Conservation (phyloP, 2,113 vertebrate genomes). For the Chrysemys picta region DNA sequence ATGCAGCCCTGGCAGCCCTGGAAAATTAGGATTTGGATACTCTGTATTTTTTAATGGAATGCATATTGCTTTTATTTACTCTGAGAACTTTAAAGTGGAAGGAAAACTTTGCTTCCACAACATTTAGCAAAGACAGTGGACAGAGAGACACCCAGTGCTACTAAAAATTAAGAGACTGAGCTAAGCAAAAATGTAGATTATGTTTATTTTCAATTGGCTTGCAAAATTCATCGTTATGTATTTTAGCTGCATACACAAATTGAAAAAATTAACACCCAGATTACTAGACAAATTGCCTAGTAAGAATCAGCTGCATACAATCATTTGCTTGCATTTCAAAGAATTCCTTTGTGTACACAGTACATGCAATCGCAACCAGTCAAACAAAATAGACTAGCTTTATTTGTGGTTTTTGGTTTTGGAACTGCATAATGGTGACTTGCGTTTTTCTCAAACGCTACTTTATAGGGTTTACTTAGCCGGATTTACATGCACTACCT, state of each 20-base stretch:
- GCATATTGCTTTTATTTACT: conserved; percentile 47
- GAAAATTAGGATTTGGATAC: conserved; percentile 59
- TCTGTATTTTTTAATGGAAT: conserved; percentile 23
- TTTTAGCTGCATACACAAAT: conserved; percentile 12
- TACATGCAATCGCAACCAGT: conserved; percentile 68
- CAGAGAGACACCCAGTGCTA: neutral
- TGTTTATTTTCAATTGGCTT: neutral
- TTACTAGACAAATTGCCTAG: conserved; percentile 60
- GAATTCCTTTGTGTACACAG: conserved; percentile 60
- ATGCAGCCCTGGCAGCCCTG: conserved; percentile 55
- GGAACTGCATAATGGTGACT: conserved; percentile 61
- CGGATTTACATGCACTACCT: conserved; percentile 64
- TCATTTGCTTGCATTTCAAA: conserved; percentile 65
- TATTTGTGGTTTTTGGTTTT: conserved; percentile 66
- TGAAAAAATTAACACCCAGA: conserved; percentile 53
- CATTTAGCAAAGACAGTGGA: neutral
- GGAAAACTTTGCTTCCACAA: neutral
- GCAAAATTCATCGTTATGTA: neutral
- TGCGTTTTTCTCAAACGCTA: conserved; percentile 65
- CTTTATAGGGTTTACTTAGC: conserved; percentile 68
- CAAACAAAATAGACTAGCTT: conserved; percentile 65
- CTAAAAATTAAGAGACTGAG: neutral
- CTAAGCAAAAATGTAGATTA: neutral
- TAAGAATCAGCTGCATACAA: conserved; percentile 39
- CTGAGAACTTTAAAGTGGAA: conserved; percentile 27